Evolutionary conservation across 1,140 invertebrate species (phyloP), one percentile per base, ranked within the genome.

Genomic region (Holcopasites calliopsidis): DNA sequence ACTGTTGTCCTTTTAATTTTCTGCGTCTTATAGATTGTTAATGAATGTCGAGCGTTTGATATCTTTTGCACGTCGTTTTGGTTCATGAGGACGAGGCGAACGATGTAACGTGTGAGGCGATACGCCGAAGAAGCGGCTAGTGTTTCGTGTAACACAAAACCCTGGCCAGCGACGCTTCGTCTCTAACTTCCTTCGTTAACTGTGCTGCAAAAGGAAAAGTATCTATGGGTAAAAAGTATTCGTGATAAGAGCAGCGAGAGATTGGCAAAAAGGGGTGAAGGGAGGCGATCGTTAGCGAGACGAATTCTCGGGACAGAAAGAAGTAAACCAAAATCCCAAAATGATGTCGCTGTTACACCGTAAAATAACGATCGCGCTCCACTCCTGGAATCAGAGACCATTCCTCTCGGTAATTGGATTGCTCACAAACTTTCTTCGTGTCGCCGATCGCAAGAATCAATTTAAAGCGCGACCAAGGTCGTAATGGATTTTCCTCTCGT

Each of bases 401-500:
- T 28, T 44, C 31, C 4, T 18, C 40, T 44, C 16, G 18, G 18
- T 28, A 10, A 44, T 38, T 31, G n/a, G 13, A 7, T 55, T 26
- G 26, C 35, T 70, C 40, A 31, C 2, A 18, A 38, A 52, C 7
- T 35, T 21, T 55, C 26, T 38, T 58, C 28, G 31, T 47, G 60
- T 31, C 47, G n/a, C 49, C 38, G 52, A 49, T 61, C 54, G 66
- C 26, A 23, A 13, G 38, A 58, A 38, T 69, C 55, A 50, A 71
- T 76, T 31, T 68, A 28, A 55, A 21, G 2, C 13, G 60, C 60
- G 38, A 65, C 52, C 35, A 33, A 49, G 54, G 13, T 70, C 75
- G 57, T 75, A 57, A 81, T 71, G 58, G 35, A 78, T n/a, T 79
- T 71, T 78, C 44, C 68, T 82, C 80, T 66, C 61, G 52, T 82